Evolutionary conservation across 1,140 invertebrate genomes (phyloP).

Genomic region (Dufourea novaeangliae): DNA sequence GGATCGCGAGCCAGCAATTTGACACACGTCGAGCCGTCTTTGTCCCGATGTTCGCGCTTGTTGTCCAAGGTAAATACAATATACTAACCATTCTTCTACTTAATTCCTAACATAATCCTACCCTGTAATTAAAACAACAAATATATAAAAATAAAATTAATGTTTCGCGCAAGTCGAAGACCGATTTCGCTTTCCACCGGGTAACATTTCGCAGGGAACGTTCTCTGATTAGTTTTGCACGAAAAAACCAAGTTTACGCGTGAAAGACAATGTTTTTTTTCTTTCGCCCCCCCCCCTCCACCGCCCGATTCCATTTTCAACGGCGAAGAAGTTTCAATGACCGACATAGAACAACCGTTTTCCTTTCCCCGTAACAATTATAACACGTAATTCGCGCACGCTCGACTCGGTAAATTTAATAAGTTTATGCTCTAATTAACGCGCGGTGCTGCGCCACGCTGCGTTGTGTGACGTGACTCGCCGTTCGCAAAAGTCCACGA

Average conservation of each 20-base stretch:
- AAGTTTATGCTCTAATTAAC: conserved; percentile 58
- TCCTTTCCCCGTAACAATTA: conserved; percentile 33
- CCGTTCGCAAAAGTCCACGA: neutral
- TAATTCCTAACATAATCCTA: too few species aligned
- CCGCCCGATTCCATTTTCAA: neutral
- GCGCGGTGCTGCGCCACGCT: neutral
- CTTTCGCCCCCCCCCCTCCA: neutral
- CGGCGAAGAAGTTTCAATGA: conserved; percentile 17
- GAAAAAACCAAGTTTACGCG: neutral
- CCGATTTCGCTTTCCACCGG: neutral
- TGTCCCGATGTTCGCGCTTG: neutral
- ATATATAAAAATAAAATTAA: too few species aligned
- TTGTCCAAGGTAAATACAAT: conserved; percentile 5
- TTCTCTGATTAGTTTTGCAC: conserved; percentile 23
- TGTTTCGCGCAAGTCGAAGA: neutral
- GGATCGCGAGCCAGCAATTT: too few species aligned
- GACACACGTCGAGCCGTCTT: neutral
- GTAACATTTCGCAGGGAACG: neutral
- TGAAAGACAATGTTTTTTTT: conserved; percentile 6
- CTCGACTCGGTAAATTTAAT: conserved; percentile 38
- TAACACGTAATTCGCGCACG: conserved; percentile 13
- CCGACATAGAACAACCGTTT: conserved; percentile 11
- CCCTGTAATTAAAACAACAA: too few species aligned
- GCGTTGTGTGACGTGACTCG: neutral
- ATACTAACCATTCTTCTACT: too few species aligned